Base-by-base conservation (phyloP, 2,113 vertebrate genomes). In the Pongo pygmaeus region DNA sequence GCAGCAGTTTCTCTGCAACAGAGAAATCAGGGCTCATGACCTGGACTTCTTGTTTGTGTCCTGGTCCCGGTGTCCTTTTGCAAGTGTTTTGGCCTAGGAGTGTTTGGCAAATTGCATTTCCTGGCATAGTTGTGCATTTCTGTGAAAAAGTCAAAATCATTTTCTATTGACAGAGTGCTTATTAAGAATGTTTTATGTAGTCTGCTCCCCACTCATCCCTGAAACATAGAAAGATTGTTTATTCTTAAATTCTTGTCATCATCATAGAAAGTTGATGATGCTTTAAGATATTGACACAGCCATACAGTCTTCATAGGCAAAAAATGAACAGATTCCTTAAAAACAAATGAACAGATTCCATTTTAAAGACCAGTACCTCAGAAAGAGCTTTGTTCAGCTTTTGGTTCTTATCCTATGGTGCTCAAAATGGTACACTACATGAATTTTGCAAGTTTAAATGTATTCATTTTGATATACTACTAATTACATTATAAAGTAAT, bases 401-500 rank as follows among this genome's bases (percentile, higher is more conserved):
- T 97, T 67, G 70, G 61, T 89, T 79, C 93, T 97, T 96, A 95
- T 84, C 59, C 95, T 78, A 69, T 22, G 92, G 94, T 95, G 96
- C 95, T 98, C 89, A 92, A 97, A 98, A 99, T 94, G 97, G 98
- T 98, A 98, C 43, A 98, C 97, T 98, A 96, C 98, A 98, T 98
- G 98, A 98, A 96, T 97, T 98, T 98, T 98, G 92, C 97, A 97
- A 98, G 87, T 98, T 92, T 98, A 98, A 98, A 98, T 99, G 96
- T 98, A 94, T 97, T 91, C 95, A 78, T 98, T 96, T 79, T 0
- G 1, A 91, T 97, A 93, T 95, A 96, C 95, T 98, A 92, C 98
- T 98, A 98, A 98, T 99, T 98, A 99, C 97, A 97, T 97, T 98
- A 98, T 97, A 98, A 98, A 98, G 94, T 98, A 98, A 97, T 98